Percentiles rank a stretch among this genome's conserved stretches.
phyloP scores from a whole-genome alignment of 2,888 invertebrate genomes.

The Leucophenga maculata region DNA sequence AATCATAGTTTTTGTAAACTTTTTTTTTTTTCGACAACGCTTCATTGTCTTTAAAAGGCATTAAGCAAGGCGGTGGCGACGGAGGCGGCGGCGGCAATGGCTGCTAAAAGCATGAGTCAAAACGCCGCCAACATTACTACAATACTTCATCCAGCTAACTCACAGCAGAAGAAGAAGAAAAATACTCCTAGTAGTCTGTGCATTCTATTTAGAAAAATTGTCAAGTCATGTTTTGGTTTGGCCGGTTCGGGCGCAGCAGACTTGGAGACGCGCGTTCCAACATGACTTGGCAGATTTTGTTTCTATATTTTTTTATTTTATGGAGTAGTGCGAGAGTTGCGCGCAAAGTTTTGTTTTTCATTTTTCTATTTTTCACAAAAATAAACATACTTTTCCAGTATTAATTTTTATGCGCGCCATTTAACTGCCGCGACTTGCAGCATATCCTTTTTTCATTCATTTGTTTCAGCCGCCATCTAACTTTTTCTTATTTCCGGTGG shows the following conservation, averaged over 20 bases:
- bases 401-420: conserved; percentile 30
- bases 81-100: conserved; percentile 39
- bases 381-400: no score
- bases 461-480: background rate
- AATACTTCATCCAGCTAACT: background rate
- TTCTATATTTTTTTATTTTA: background rate
- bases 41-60: conserved; percentile 55
- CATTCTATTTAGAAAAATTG: conserved; percentile 38
- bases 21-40: conserved; percentile 7
- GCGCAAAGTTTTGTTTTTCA: background rate
- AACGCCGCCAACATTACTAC: no score
- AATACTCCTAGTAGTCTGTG: background rate
- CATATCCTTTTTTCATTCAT: conserved; percentile 1
- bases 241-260: conserved; percentile 52
- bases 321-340: background rate
- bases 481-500: conserved; percentile 13
- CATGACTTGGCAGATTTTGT: conserved; percentile 40
- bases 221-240: conserved; percentile 50
- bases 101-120: conserved; percentile 48
- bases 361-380: no score
- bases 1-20: conserved; percentile 62
- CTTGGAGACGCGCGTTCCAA: conserved; percentile 55
- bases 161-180: background rate
- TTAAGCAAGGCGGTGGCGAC: conserved; percentile 39
- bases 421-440: background rate